phyloP scores from a whole-genome alignment of 1,140 invertebrate genomes.

The Pseudachorutes palmiensis region DNA sequence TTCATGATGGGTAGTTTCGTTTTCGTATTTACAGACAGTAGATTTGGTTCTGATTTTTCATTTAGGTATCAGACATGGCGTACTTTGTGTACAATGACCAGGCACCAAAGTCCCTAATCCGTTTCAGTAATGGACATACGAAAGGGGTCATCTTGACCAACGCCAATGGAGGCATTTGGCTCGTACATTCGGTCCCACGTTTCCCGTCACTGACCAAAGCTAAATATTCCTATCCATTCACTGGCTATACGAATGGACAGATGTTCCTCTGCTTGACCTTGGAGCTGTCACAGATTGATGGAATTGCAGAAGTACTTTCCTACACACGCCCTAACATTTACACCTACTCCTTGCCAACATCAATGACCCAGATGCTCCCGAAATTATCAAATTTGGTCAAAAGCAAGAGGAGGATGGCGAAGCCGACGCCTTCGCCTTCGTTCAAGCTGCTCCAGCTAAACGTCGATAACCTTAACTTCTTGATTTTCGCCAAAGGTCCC shows the following conservation, averaged over 20 bases:
- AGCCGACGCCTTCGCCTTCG: constrained; percentile 2
- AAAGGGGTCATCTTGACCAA: constrained; percentile 76
- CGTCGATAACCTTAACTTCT: background rate
- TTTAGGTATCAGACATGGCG: constrained; percentile 35
- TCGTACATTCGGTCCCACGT: constrained; percentile 82
- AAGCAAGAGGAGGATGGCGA: background rate
- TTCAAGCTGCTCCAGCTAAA: constrained; percentile 3
- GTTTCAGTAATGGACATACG: constrained; percentile 60
- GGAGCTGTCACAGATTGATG: constrained; percentile 51
- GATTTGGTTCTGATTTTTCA: too few relatives aligned
- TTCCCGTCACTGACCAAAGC: constrained; percentile 56
- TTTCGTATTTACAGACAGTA: too few relatives aligned
- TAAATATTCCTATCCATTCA: constrained; percentile 63
- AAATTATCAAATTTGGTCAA: constrained; percentile 14
- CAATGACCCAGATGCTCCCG: constrained; percentile 12
- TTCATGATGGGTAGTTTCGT: too few relatives aligned
- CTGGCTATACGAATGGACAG: constrained; percentile 68
- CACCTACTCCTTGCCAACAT: constrained; percentile 21
- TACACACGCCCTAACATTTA: constrained; percentile 29
- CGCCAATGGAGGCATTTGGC: constrained; percentile 66
- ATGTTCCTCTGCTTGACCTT: constrained; percentile 76
- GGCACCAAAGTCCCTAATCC: constrained; percentile 52
- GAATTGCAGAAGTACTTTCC: constrained; percentile 20
- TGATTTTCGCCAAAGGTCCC: constrained; percentile 26
- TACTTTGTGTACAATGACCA: constrained; percentile 77